Base-by-base conservation (phyloP, 2,797 vertebrate species). In the Oceanodroma leucorhoa region DNA sequence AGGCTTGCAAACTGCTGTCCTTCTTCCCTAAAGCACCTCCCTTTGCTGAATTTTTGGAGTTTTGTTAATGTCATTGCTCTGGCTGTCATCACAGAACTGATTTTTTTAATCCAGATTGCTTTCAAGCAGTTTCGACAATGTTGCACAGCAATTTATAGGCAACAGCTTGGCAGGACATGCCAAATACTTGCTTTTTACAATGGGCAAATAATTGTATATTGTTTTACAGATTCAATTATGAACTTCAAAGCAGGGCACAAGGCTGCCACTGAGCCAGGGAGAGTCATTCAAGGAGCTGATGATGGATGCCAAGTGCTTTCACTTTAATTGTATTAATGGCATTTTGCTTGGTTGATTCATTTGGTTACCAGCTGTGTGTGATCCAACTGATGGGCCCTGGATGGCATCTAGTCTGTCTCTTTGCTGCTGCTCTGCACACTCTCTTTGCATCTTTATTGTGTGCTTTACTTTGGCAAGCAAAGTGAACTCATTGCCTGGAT, bases 401-500 rank as follows among this genome's bases (percentile, higher is more conserved):
- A 17, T 76, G 85, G 69, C 55, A 79, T 22, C 58, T 72, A 10
- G 30, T n/a, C 51, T 62, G 62, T 71, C 57, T 55, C 53, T 67
- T 15, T 58, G 69, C 55, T 55, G 53, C 67, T 91, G 26, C 46
- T 69, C 53, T 45, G 10, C 21, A 24, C 2, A 0, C 8, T 38
- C 30, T 30, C n/a, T 78, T 32, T 32, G 7, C 5, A 32, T 57
- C 54, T 43, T 64, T 30, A 1, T 2, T n/a, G 26, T 0, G 10
- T n/a, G 40, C 36, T 85, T 11, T 38, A 27, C 38, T 57, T 58
- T 4, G 34, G 40, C 10, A 14, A 16, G n/a, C 2, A 34, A 29
- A 53, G 45, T 30, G 23, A 60, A 41, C 2, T 10, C 10, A 0
- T 29, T 50, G 45, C 38, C 1, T 10, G 61, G 6, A 1, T 43